Base-by-base conservation (phyloP, 2,113 vertebrate genomes). In the Oreochromis spilurus region DNA sequence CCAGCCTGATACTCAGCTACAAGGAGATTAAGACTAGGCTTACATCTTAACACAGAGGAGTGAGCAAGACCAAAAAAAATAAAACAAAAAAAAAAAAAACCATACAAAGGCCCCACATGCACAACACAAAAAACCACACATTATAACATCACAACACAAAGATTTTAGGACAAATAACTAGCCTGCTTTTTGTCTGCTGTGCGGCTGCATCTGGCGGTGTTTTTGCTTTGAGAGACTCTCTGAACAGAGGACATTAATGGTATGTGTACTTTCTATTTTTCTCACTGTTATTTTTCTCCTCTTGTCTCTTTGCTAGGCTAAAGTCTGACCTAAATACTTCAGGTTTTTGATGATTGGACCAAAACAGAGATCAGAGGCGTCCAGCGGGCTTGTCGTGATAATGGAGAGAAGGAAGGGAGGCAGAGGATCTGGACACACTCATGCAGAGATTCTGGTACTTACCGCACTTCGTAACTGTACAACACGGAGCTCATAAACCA, bases 321-420 rank as follows among this genome's bases (percentile, higher is more conserved):
- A 91, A 92, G 90, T 86, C 92, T 95, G 94, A 94, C 94, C 94
- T 88, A 90, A 94, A 95, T 95, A 93, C 90, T 91, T 93, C 84
- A 87, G 79, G 80, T 90, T 92, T 89, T 90, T 93, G 85, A 95
- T 92, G 94, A 94, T 83, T 65, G 90, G 89, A 90, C 93, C 87
- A 86, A 94, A 94, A 88, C 89, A 86, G 81, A 95, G 91, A 95
- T 94, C 91, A 93, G 89, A 95, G 85, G 58, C 54, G 50, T 93
- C 88, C 88, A 80, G 88, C 70, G 4, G 82, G 83, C 72, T 86
- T 87, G 90, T 91, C 19, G 40, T 82, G 81, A 90, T 87, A 84
- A 31, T 53, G 60, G 82, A 81, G 55, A 65, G 43, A 84, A 84
- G n/a, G 54, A 43, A 89, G 80, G 65, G 26, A 79, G 58, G 77